Percentiles rank a stretch among this genome's conserved stretches.
Evolutionary conservation across 2,797 vertebrate genomes (phyloP).

Genomic region (Semotilus atromaculatus): DNA sequence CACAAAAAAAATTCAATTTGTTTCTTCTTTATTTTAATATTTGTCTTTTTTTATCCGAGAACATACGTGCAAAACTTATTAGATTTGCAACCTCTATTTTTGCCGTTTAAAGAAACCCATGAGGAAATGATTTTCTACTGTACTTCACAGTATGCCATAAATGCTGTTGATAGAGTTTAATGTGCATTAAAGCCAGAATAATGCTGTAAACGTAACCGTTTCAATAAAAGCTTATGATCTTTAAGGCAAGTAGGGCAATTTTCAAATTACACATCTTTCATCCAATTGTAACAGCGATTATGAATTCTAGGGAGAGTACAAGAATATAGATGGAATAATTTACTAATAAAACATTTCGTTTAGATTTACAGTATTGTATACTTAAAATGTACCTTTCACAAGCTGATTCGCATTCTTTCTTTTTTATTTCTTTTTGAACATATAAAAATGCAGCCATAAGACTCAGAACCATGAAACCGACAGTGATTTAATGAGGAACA

Average conservation of each 20-base stretch:
- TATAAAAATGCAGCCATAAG: slow-evolving; percentile 64
- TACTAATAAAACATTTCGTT: not conserved
- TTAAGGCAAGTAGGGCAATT: slow-evolving; percentile 43
- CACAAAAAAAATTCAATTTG: not conserved
- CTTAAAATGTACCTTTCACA: slow-evolving; percentile 23
- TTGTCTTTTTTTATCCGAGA: not conserved
- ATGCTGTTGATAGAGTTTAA: slow-evolving; percentile 9
- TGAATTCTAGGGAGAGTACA: not conserved
- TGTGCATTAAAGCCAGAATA: not conserved
- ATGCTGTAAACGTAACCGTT: not conserved
- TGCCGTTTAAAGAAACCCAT: rapidly evolving
- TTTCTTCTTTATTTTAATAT: not conserved
- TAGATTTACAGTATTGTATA: not conserved
- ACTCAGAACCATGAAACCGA: slow-evolving; percentile 70
- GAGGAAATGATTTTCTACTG: not conserved
- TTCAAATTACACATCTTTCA: not conserved
- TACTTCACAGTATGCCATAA: not conserved
- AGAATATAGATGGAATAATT: slow-evolving; percentile 24
- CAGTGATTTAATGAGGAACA: slow-evolving; percentile 69
- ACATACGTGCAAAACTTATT: not conserved
- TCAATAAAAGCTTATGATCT: slow-evolving; percentile 18
- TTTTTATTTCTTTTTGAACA: slow-evolving; percentile 7
- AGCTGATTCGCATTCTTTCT: not conserved
- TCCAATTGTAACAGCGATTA: not conserved
- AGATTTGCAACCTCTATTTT: not conserved